Base-by-base conservation (phyloP, 1,140 invertebrate genomes). In the Macrobrachium nipponense region DNA sequence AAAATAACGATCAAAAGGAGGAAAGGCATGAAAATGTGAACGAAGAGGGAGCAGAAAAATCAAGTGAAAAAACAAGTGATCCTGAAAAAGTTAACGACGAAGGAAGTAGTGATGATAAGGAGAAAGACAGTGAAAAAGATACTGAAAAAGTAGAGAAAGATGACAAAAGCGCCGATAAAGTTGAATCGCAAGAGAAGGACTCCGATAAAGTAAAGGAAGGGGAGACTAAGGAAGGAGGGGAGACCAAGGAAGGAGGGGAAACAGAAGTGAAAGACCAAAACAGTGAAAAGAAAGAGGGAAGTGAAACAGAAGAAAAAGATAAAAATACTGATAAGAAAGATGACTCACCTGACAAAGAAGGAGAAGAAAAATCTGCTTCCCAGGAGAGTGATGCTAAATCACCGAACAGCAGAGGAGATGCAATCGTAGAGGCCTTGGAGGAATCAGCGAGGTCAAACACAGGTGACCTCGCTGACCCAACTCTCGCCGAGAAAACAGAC, bases 381-480 rank as follows among this genome's bases (percentile, higher is more conserved):
- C 58, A 43, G 43, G 72, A 64, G 11, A 79, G 23, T 15, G 82
- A 70, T 27, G n/a, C 18, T 14, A 20, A 51, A 10, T 17, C 59
- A 51, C 23, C 27, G 64, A 43, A 62, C 15, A 44, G 17, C 20
- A 51, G 83, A 12, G 83, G 66, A 23, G 83, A 86, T 80, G 83
- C 80, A 17, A 58, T 86, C 36, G 83, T 86, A 36, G 70, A 86
- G 61, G 83, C 77, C 44, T 44, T 86, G 7, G 77, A 70, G 59
- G 83, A 86, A 60, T 86, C 83, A 15, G 83, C 77, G 36, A 80
- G 68, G 36, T 80, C 76, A 8, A 80, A 86, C 59, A 60, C 83
- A 14, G 83, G 83, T 64, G 83, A 80, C 36, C 75, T 60, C 51
- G 59, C 59, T 20, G 27, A 51, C 20, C n/a, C 80, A 18, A 20